Base-by-base conservation (phyloP, 1,140 invertebrate species). In the Drosophila pruinosa region DNA sequence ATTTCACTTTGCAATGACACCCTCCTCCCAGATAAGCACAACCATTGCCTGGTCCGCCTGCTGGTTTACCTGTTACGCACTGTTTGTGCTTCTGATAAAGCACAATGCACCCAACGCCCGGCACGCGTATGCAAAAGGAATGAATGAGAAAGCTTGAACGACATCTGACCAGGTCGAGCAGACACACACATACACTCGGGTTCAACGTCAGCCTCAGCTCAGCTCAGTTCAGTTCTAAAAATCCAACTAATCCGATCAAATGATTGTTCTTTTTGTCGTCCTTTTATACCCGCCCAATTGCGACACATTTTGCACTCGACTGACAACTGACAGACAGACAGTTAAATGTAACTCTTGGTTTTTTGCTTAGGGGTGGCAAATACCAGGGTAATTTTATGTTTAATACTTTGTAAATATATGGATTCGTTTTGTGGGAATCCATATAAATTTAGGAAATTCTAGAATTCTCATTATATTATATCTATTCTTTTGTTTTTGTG, bases 171-270 rank as follows among this genome's bases (percentile, higher is more conserved):
- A 64, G 47, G 17, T 52, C 21, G 38, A 39, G 63, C 62, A 12
- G 10, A n/a, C 3, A 21, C 4, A 10, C 8, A 31, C 28, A 31
- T 43, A n/a, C 17, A 21, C 10, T 43, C 19, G 1, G 10, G 5
- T 1, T 41, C 39, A 41, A 41, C 15, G 15, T 14, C n/a, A n/a
- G n/a, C n/a, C n/a, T n/a, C n/a, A n/a, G n/a, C n/a, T n/a, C n/a
- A n/a, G n/a, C n/a, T n/a, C n/a, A n/a, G n/a, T n/a, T 43, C 41
- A 26, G 28, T 31, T 28, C 56, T 21, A 26, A 57, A 70, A 56
- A 15, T 64, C 70, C 56, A 74, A 56, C 78, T 89, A 89, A 89
- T 89, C 86, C 75, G 78, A 86, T 89, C 75, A 89, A 83, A 76
- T 83, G 88, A 86, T 89, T 89, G 88, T 54, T 73, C 88, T 68